A percentile compares a stretch with the other conserved stretches of the same genome.
These are phyloP conservation scores for Nibea coibor DNA, from an alignment of 2,113 vertebrate species.

Conservation along the genomic window DNA sequence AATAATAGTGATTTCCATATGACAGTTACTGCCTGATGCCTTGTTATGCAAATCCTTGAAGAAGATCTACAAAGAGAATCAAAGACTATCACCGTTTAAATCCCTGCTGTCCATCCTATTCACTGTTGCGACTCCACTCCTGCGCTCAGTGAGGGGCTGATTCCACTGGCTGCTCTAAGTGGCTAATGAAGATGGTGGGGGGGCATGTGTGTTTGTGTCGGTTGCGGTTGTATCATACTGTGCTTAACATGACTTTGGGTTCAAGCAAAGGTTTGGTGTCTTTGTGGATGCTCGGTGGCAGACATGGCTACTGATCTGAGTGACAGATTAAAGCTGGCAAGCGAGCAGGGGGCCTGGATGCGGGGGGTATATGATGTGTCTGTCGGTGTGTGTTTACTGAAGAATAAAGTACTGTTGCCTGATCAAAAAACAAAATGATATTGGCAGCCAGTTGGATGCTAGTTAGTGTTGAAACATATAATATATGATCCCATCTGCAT, in stretches of 20 bases:
- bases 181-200: constrained; percentile 73
- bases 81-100: constrained; percentile 51
- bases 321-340: constrained; percentile 84
- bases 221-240: constrained; percentile 56
- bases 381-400: background rate
- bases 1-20: constrained; percentile 44
- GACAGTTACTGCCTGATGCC: constrained; percentile 19
- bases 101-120: constrained; percentile 61
- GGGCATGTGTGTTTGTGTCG: constrained; percentile 44
- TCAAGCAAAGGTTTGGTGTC: constrained; percentile 53
- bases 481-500: background rate
- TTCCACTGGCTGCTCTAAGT: constrained; percentile 69
- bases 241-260: constrained; percentile 65
- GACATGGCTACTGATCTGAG: constrained; percentile 78
- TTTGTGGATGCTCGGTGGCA: constrained; percentile 71
- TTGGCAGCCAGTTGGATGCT: background rate
- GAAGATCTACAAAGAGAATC: constrained; percentile 64
- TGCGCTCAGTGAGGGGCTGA: constrained; percentile 66
- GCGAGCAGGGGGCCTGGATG: constrained; percentile 59
- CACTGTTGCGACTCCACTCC: constrained; percentile 34
- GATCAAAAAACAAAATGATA: constrained; percentile 33
- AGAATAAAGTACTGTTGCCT: constrained; percentile 5
- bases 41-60: constrained; percentile 52
- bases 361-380: constrained; percentile 21
- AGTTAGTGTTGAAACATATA: constrained; percentile 11